Conservation (phyloP, 2,797 vertebrate species). For the Oceanodroma leucorhoa region DNA sequence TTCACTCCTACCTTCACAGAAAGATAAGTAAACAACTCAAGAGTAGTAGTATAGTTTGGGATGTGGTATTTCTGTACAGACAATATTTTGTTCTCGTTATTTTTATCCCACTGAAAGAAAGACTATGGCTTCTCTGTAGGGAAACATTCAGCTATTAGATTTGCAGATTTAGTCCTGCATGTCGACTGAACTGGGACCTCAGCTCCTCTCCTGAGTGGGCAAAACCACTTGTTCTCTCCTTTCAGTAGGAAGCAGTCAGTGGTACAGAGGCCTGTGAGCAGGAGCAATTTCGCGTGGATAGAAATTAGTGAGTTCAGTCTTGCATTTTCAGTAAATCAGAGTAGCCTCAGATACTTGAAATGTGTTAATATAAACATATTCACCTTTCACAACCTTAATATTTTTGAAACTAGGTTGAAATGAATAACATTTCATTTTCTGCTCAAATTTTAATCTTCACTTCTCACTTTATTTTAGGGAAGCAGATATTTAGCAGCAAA, state of each 20-base stretch:
- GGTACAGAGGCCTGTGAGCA: neutral
- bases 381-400: neutral
- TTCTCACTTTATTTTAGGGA: constrained; percentile 75
- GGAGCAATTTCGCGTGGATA: neutral
- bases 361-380: neutral
- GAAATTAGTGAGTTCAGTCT: neutral
- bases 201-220: neutral
- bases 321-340: neutral
- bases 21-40: neutral
- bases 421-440: neutral
- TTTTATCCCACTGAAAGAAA: neutral
- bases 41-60: neutral
- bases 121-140: neutral
- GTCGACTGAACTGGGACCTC: neutral
- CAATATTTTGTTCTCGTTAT: neutral
- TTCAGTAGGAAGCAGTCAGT: neutral
- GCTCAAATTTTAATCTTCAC: neutral
- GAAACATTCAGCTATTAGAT: neutral
- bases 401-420: neutral
- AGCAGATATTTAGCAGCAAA: constrained; percentile 78
- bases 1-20: neutral
- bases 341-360: neutral
- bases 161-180: neutral
- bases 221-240: neutral
- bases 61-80: neutral